Base-by-base conservation (phyloP, 1,140 invertebrate species). In the Acromyrmex charruanus region DNA sequence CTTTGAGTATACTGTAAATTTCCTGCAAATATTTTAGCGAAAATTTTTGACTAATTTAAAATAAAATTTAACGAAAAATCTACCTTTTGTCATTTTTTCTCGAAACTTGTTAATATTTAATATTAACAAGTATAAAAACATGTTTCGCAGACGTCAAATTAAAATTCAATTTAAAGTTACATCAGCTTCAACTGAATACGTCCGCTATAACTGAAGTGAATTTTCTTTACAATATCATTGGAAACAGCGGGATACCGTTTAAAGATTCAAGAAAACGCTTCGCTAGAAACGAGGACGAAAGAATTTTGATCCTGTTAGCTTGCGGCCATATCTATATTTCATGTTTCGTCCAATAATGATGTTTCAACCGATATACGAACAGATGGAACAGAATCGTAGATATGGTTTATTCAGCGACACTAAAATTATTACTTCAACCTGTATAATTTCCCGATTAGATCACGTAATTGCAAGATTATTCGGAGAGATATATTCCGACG, bases 121-220 rank as follows among this genome's bases (percentile, higher is more conserved):
- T 65, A 65, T 49, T 61, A 31, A 63, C 14, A 31, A 31, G 28
- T 18, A 49, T 44, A n/a, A 65, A 77, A 28, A 72, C 3, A 21
- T 35, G 31, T 7, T 39, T 18, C 14, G 3, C 44, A 58, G n/a
- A 68, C n/a, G 1, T 69, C 28, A 39, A 81, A 69, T 35, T 81
- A 81, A 68, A 80, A 53, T 68, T 80, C n/a, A 58, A 71, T 71
- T 80, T 21, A 35, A 80, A 80, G 31, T 81, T 81, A 71, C 25
- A 28, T 58, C 3, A 16, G 14, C 49, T 39, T 25, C 18, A 71
- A 69, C 35, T 16, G 49, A 51, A 51, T 51, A 16, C 49, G 4
- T 51, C 49, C 49, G 49, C 14, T 51, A 5, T 58, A 71, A 55
- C 16, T 1, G 16, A 53, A 21, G n/a, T 35, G 14, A 81, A 71